Evolutionary conservation across 35 echinoderm and acorn worm species (phyloP).

Genomic region (Eucidaris tribuloides): DNA sequence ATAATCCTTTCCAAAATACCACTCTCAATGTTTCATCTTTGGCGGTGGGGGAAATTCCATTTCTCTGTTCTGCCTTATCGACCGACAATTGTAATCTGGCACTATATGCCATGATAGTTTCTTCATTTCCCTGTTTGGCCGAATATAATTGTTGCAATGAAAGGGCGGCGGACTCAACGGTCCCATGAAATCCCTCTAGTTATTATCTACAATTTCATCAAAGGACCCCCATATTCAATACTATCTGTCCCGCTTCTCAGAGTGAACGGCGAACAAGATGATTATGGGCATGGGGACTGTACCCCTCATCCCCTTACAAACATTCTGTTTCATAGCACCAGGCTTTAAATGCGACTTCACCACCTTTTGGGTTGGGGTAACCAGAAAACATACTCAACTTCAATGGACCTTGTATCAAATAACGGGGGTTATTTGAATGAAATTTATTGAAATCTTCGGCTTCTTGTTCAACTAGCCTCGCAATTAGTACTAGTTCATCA

Average conservation of each 20-base stretch:
- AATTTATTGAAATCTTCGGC: not conserved
- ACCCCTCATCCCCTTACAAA: too few species aligned
- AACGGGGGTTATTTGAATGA: too few species aligned
- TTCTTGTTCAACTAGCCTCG: not conserved
- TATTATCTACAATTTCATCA: not conserved
- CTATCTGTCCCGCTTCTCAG: not conserved
- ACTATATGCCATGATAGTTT: not conserved
- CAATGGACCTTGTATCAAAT: too few species aligned
- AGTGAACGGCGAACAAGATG: too few species aligned
- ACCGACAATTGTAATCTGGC: not conserved
- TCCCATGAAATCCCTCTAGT: not conserved
- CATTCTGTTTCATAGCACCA: too few species aligned
- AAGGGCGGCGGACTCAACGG: not conserved
- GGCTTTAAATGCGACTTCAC: too few species aligned
- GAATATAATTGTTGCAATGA: not conserved
- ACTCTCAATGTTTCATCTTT: not conserved
- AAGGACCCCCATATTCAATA: not conserved
- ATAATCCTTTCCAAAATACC: not conserved
- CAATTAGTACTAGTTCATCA: not conserved
- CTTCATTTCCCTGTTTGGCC: not conserved
- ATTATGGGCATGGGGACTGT: too few species aligned
- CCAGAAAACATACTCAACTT: too few species aligned
- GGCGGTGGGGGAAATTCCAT: not conserved
- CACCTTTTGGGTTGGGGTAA: too few species aligned
- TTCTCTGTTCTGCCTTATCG: not conserved